Evolutionary conservation across 2,113 vertebrate species (phyloP), one percentile per base, ranked within the genome.

Genomic region (Electrona antarctica): DNA sequence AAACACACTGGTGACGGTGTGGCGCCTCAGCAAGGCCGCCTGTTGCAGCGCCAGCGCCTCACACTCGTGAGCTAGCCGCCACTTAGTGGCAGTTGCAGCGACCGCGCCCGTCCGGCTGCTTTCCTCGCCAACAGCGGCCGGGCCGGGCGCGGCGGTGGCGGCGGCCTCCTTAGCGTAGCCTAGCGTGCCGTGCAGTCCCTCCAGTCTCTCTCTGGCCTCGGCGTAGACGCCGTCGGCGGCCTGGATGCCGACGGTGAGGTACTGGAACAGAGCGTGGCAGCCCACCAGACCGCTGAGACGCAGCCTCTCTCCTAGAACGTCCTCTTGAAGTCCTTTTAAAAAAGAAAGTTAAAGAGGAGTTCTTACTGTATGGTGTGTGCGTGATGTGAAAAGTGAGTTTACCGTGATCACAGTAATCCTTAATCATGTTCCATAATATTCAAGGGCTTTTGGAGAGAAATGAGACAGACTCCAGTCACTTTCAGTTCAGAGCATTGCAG

Each of bases 261-360:
- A 98, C 89, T 99, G 98, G 82, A 98, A 97, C 58, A 98, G 92
- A n/a, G 94, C 91, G 0, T 93, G 96, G 82, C 97, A 98, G 45
- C 92, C 94, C 10, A 91, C 89, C 74, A 98, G 67, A 15, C 89
- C 93, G 7, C 83, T 83, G 4, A 94, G 76, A 48, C 86, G 90
- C 54, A 78, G 67, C 55, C 73, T 68, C 47, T 88, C 81, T 48
- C 52, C 80, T 0, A 46, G 73, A 13, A 69, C 9, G 7, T 73
- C 69, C 6, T 80, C 80, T 11, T 77, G 59, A 65, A 41, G 33
- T 41, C 33, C 33, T 41, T 21, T 21, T 1, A 21, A 21, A 21
- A 21, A 21, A 21, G 21, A 21, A 21, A 21, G 21, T 21, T 21
- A 21, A 21, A 21, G 21, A 21, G 21, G 21, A 21, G 21, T 21